phyloP scores from a whole-genome alignment of 53 echinoderm and acorn worm genomes.

The Holothuria leucospilota region DNA sequence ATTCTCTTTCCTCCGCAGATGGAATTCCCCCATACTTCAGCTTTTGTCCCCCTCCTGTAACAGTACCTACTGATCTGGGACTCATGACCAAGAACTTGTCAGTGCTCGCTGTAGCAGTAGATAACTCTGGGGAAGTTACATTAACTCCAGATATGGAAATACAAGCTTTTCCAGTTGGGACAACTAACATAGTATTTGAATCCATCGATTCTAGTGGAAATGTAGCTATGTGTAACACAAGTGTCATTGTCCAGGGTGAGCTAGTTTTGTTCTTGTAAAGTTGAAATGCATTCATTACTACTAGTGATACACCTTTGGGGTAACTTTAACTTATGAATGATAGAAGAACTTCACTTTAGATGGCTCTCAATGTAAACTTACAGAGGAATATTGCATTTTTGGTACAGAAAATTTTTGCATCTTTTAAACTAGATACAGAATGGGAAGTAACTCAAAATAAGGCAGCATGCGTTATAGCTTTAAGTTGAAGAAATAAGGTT shows the following conservation, averaged over 20 bases:
- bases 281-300: too few relatives aligned
- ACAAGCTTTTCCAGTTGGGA: neutral
- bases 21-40: slow-evolving; percentile 31
- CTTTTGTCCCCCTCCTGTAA: slow-evolving; percentile 35
- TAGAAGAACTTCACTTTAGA: too few relatives aligned
- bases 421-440: too few relatives aligned
- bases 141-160: neutral
- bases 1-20: slow-evolving; percentile 28
- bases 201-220: neutral
- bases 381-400: too few relatives aligned
- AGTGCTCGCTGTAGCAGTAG: neutral
- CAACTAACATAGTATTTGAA: neutral
- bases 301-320: too few relatives aligned
- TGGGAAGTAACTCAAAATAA: too few relatives aligned
- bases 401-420: too few relatives aligned
- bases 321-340: too few relatives aligned
- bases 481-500: too few relatives aligned
- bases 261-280: neutral
- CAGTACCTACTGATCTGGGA: slow-evolving; percentile 11
- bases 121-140: slow-evolving; percentile 22
- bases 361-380: too few relatives aligned
- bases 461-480: too few relatives aligned
- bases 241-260: neutral
- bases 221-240: neutral
- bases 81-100: neutral